Evolutionary conservation across 2,113 vertebrate species (phyloP).

Genomic region (Nestor notabilis): DNA sequence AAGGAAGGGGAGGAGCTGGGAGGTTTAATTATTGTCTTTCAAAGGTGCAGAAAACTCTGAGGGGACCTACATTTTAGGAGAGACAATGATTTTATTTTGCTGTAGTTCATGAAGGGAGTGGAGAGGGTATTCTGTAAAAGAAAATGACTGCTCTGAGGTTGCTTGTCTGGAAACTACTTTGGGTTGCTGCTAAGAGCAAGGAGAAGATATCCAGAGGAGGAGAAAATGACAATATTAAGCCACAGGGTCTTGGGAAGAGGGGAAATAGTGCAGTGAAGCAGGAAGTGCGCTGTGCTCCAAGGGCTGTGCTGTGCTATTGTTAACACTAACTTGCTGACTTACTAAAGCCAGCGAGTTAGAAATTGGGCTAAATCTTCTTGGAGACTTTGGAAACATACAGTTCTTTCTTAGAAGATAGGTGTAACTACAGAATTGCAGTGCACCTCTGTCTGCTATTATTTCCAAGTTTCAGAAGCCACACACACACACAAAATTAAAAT

Average conservation of each 20-base stretch:
- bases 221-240: constrained; percentile 20
- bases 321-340: not conserved
- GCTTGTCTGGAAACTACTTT: constrained; percentile 15
- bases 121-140: not conserved
- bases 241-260: not conserved
- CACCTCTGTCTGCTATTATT: constrained; percentile 16
- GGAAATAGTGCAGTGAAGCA: not conserved
- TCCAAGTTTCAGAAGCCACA: constrained; percentile 40
- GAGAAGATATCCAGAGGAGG: not conserved
- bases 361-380: constrained; percentile 33
- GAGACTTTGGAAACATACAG: constrained; percentile 36
- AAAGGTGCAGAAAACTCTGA: not conserved
- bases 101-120: not conserved
- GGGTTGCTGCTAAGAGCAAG: not conserved
- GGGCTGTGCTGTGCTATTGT: not conserved
- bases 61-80: not conserved
- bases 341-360: constrained; percentile 26
- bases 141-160: not conserved
- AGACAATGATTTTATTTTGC: not conserved
- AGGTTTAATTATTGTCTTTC: not conserved
- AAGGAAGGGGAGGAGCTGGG: not conserved
- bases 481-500: not conserved
- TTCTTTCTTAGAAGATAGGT: constrained; percentile 39
- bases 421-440: constrained; percentile 21
- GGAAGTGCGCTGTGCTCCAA: not conserved